phyloP scores from a whole-genome alignment of 2,888 invertebrate species.

The Lathronympha strigana region DNA sequence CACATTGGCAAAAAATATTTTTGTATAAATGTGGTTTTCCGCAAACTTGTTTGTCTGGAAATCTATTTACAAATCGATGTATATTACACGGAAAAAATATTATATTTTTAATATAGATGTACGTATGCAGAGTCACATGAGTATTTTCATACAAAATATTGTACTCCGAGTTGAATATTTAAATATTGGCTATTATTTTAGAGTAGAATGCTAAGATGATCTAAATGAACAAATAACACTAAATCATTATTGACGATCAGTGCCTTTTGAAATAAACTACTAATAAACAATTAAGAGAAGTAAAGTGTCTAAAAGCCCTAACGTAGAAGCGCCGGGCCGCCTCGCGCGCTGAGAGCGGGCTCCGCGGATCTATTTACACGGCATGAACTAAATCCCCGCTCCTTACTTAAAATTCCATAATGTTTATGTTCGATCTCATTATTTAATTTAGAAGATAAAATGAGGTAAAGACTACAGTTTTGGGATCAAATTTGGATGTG shows the following conservation, averaged over 20 bases:
- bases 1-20: constrained; percentile 70
- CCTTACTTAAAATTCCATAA: constrained; percentile 73
- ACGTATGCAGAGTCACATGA: constrained; percentile 79
- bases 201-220: constrained; percentile 72
- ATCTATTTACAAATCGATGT: constrained; percentile 80
- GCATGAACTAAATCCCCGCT: constrained; percentile 51
- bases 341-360: constrained; percentile 21
- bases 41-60: constrained; percentile 61
- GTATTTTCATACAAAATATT: constrained; percentile 82
- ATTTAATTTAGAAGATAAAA: constrained; percentile 83
- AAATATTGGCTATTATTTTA: constrained; percentile 82
- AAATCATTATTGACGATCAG: constrained; percentile 78
- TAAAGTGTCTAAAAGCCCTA: constrained; percentile 57
- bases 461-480: constrained; percentile 83
- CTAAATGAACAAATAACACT: constrained; percentile 70
- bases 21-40: constrained; percentile 76
- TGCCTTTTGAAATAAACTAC: constrained; percentile 77
- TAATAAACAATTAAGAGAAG: constrained; percentile 69
- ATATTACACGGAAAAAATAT: constrained; percentile 71
- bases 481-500: constrained; percentile 83
- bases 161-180: constrained; percentile 77
- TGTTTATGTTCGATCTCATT: constrained; percentile 83
- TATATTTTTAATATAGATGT: constrained; percentile 78
- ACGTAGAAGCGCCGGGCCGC: constrained; percentile 48
- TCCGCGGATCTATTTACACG: constrained; percentile 24